phyloP scores from a whole-genome alignment of 53 echinoderm and acorn worm genomes.

The Patiria pectinifera region DNA sequence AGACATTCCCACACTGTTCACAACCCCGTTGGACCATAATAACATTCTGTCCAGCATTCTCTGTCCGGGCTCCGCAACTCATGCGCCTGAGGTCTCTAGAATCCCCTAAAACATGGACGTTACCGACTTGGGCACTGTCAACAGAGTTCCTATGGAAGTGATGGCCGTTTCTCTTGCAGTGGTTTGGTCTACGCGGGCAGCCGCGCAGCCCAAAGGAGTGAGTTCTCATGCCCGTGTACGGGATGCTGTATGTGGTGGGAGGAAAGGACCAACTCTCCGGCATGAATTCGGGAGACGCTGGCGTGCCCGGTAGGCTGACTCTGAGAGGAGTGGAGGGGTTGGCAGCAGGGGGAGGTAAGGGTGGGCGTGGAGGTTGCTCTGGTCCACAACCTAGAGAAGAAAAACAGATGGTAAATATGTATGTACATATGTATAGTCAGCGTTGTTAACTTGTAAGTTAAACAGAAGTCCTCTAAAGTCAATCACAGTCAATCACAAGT shows the following conservation, averaged over 20 bases:
- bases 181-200: slow-evolving; percentile 39
- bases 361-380: slow-evolving; percentile 46
- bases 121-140: slow-evolving; percentile 19
- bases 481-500: no score
- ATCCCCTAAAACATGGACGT: slow-evolving; percentile 30
- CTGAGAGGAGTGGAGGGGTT: slow-evolving; percentile 62
- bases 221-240: slow-evolving; percentile 42
- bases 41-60: slow-evolving; percentile 45
- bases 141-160: slow-evolving; percentile 41
- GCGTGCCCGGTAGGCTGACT: slow-evolving; percentile 58
- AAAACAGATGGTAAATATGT: background rate
- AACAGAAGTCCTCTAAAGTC: no score
- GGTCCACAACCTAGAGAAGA: slow-evolving; percentile 52
- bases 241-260: slow-evolving; percentile 66
- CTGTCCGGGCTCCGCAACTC: slow-evolving; percentile 20
- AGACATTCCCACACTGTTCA: slow-evolving; percentile 72
- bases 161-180: slow-evolving; percentile 8
- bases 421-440: no score
- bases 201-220: slow-evolving; percentile 47
- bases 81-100: slow-evolving; percentile 32
- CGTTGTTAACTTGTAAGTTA: no score
- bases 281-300: slow-evolving; percentile 46
- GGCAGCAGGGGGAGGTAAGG: slow-evolving; percentile 36
- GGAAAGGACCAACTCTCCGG: slow-evolving; percentile 60
- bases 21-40: slow-evolving; percentile 64